phyloP scores from a whole-genome alignment of 2,113 vertebrate species.

The Rhagologus leucostigma region DNA sequence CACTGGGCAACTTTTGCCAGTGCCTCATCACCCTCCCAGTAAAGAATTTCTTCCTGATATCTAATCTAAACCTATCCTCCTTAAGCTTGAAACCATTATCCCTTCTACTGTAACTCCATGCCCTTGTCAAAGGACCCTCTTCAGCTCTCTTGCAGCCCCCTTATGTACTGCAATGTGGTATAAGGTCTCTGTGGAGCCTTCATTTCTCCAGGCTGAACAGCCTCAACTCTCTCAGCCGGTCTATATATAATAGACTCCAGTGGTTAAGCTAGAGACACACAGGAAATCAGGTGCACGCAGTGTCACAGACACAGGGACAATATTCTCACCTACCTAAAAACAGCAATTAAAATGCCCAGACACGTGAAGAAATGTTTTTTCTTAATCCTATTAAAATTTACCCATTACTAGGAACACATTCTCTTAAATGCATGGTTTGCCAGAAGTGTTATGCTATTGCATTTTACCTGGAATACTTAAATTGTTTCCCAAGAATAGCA shows the following conservation, averaged over 20 bases:
- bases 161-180: neutral
- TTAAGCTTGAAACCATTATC: neutral
- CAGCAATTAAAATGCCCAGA: neutral
- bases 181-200: neutral
- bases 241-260: neutral
- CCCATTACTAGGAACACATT: neutral
- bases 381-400: neutral
- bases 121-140: neutral
- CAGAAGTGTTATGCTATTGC: neutral
- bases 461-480: neutral
- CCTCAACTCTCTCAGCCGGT: neutral
- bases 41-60: neutral
- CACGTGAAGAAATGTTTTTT: neutral
- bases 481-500: neutral
- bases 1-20: neutral
- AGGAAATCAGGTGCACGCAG: neutral
- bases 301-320: neutral
- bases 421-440: neutral
- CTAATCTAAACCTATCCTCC: neutral
- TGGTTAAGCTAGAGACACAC: neutral
- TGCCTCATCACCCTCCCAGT: neutral
- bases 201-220: neutral
- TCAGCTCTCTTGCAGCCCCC: neutral
- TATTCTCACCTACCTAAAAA: neutral
- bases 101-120: neutral